A percentile compares a stretch with the other conserved stretches of the same genome.
phyloP scores from a whole-genome alignment of 2,113 vertebrate genomes.

The Mobula hypostoma region DNA sequence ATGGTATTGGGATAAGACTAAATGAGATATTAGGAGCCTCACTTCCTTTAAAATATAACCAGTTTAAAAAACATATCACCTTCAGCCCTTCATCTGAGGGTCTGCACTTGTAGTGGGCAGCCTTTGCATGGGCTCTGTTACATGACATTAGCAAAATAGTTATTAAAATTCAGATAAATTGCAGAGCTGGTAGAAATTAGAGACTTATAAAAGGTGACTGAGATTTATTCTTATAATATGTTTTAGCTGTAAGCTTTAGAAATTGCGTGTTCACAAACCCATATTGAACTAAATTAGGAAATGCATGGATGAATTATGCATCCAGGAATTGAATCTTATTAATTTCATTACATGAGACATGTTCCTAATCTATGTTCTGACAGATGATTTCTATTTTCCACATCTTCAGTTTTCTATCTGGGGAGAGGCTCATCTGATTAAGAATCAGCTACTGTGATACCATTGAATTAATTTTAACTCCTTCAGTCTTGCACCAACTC shows the following conservation, averaged over 20 bases:
- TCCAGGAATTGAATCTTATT: constrained; percentile 21
- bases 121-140: not conserved
- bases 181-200: not conserved
- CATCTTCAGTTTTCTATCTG: not conserved
- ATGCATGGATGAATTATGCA: not conserved
- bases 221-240: constrained; percentile 11
- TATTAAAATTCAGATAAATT: constrained; percentile 1
- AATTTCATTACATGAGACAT: constrained; percentile 1
- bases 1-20: not conserved
- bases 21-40: not conserved
- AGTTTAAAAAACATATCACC: not conserved
- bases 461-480: not conserved
- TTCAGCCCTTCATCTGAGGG: not conserved
- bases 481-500: not conserved
- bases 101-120: not conserved
- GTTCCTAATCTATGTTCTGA: not conserved
- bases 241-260: not conserved
- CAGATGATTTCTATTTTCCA: constrained; percentile 27
- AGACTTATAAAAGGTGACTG: not conserved
- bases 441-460: not conserved
- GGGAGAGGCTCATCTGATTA: not conserved
- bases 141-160: not conserved
- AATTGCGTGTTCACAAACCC: constrained; percentile 7
- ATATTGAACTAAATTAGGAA: constrained; percentile 12
- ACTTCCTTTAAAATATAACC: not conserved